phyloP scores from a whole-genome alignment of 2,888 invertebrate genomes.

The Heliconius ismenius region DNA sequence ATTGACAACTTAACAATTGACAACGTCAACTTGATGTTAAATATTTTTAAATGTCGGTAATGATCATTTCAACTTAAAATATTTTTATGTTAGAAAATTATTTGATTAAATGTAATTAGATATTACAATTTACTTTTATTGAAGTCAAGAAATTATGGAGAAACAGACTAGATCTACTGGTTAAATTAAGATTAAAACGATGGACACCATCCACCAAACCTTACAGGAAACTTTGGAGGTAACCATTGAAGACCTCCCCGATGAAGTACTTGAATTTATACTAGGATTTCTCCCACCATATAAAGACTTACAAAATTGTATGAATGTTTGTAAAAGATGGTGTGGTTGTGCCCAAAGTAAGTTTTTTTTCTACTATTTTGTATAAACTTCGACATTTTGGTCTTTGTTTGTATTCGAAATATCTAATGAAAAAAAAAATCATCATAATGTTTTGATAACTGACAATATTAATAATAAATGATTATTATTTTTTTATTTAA shows the following conservation, averaged over 20 bases:
- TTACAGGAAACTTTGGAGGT: slow-evolving; percentile 63
- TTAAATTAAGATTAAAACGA: slow-evolving; percentile 42
- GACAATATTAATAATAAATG: no score
- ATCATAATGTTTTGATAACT: background rate
- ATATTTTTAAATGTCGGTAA: slow-evolving; percentile 20
- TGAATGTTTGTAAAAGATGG: slow-evolving; percentile 94
- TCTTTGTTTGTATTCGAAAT: background rate
- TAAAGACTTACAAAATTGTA: slow-evolving; percentile 92
- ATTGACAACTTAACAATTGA: slow-evolving; percentile 6
- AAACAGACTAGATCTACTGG: background rate
- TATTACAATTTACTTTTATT: background rate
- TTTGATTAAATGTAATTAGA: background rate
- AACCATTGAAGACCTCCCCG: slow-evolving; percentile 88
- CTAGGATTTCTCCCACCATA: slow-evolving; percentile 94
- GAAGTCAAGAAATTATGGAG: slow-evolving; percentile 25
- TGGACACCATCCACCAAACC: slow-evolving; percentile 68
- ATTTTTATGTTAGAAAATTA: background rate
- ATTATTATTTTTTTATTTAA: no score
- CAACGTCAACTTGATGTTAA: slow-evolving; percentile 15
- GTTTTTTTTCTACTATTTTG: slow-evolving; percentile 53
- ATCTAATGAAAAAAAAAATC: background rate
- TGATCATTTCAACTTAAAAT: slow-evolving; percentile 20
- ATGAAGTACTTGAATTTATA: slow-evolving; percentile 96
- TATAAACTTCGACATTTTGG: background rate
- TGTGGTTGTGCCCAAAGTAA: slow-evolving; percentile 91